A percentile compares a stretch with the other conserved stretches of the same genome.
Conservation (phyloP, 2,797 vertebrate genomes). For the Okamejei kenojei region DNA sequence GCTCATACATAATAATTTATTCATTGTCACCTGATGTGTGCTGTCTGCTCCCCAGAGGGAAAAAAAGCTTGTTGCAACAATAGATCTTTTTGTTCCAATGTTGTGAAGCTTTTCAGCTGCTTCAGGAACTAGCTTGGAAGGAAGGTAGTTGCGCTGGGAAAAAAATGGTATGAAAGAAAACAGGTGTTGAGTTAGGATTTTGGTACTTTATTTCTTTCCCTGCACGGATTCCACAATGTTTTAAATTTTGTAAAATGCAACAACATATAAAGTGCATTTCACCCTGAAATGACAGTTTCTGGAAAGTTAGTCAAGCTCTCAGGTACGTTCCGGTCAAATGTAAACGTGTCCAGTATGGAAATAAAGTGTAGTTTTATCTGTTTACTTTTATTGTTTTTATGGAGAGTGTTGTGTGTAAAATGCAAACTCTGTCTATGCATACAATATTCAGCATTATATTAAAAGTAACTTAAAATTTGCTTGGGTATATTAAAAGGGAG, state of each 20-base stretch:
- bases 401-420: not conserved
- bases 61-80: conserved; percentile 27
- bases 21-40: conserved; percentile 38
- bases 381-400: not conserved
- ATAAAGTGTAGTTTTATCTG: not conserved
- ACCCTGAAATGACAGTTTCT: not conserved
- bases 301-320: not conserved
- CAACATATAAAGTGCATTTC: not conserved
- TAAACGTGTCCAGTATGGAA: not conserved
- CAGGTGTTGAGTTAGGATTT: not conserved
- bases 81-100: not conserved
- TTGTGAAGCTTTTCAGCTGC: not conserved
- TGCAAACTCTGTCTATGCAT: not conserved
- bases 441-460: not conserved
- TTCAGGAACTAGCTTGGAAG: not conserved
- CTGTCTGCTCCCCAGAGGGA: conserved; percentile 1
- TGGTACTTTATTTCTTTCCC: not conserved
- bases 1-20: conserved; percentile 30
- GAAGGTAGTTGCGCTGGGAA: not conserved
- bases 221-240: not conserved
- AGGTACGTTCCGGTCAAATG: not conserved
- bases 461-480: not conserved
- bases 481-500: not conserved
- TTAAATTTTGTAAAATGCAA: not conserved
- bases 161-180: not conserved